Evolutionary conservation across 2,113 vertebrate species (phyloP).

Genomic region (Nematolebias whitei): DNA sequence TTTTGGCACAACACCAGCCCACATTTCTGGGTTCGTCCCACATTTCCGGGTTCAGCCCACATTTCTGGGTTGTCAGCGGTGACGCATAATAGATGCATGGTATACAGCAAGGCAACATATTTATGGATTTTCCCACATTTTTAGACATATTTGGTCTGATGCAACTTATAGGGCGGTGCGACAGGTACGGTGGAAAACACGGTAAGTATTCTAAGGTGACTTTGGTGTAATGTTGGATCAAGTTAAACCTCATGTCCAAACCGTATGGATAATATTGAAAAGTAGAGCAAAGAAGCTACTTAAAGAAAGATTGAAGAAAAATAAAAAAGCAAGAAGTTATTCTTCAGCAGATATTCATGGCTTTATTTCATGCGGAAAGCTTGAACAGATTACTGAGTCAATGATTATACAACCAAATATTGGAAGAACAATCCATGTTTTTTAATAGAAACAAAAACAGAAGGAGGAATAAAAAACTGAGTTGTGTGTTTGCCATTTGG

Average conservation of each 20-base stretch:
- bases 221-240: not conserved
- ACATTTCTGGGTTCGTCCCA: too few relatives aligned
- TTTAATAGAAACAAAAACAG: not conserved
- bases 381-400: not conserved
- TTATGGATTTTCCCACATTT: too few relatives aligned
- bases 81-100: too few relatives aligned
- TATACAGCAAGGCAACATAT: too few relatives aligned
- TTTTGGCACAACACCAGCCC: too few relatives aligned
- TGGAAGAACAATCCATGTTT: too few relatives aligned
- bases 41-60: too few relatives aligned
- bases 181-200: too few relatives aligned
- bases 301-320: not conserved
- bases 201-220: not conserved
- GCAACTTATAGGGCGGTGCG: too few relatives aligned
- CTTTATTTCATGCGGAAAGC: not conserved
- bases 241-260: not conserved
- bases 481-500: too few relatives aligned
- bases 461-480: not conserved
- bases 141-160: too few relatives aligned
- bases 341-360: not conserved
- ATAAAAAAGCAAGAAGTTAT: not conserved
- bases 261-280: not conserved
- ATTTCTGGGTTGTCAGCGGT: too few relatives aligned
- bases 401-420: not conserved
- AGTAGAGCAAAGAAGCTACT: not conserved